Evolutionary conservation across 2,113 vertebrate species (phyloP).

Genomic region (Sorex fumeus): DNA sequence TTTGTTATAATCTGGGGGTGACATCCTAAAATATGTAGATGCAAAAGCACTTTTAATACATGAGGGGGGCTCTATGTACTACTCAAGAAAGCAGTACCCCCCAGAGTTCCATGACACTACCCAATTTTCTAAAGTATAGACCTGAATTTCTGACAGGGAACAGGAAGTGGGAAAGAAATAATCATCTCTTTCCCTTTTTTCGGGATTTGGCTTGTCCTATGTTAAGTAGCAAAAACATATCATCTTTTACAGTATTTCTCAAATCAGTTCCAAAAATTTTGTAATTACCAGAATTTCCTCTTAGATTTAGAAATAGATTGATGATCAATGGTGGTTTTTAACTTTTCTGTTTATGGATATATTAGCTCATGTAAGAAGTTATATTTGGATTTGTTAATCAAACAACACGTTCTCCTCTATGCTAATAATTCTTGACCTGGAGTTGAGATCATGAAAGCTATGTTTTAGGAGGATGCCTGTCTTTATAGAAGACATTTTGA

Average conservation of each 20-base stretch:
- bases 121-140: background rate
- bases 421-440: slow-evolving; percentile 41
- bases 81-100: too few relatives aligned
- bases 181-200: background rate
- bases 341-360: slow-evolving; percentile 8
- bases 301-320: slow-evolving; percentile 37
- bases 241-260: slow-evolving; percentile 38
- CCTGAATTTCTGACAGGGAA: background rate
- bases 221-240: slow-evolving; percentile 56
- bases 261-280: slow-evolving; percentile 18
- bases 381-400: slow-evolving; percentile 11
- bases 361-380: slow-evolving; percentile 39
- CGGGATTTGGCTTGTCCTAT: background rate
- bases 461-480: slow-evolving; percentile 18
- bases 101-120: background rate
- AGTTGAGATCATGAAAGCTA: background rate
- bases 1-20: too few relatives aligned
- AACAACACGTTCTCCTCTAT: background rate
- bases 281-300: slow-evolving; percentile 32
- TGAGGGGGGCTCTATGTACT: too few relatives aligned
- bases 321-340: background rate
- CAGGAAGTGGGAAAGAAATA: slow-evolving; percentile 30
- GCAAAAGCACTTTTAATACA: too few relatives aligned
- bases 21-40: too few relatives aligned
- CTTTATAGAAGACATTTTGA: slow-evolving; percentile 10